Evolutionary conservation across 1,140 invertebrate species (phyloP), one percentile per base, ranked within the genome.

Genomic region (Micrasema longulum): DNA sequence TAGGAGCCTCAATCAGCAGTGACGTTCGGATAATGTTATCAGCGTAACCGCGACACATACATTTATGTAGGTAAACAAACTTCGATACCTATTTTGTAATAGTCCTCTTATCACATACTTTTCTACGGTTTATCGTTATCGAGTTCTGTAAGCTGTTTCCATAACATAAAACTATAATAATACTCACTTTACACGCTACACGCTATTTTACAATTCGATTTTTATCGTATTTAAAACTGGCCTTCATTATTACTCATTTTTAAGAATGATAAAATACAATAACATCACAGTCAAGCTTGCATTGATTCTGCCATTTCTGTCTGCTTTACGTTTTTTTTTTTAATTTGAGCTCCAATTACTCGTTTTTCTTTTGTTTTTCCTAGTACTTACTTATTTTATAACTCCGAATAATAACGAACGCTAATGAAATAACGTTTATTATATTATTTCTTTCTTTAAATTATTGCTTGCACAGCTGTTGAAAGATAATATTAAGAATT

Each of bases 91-190:
- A 52, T 66, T 66, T 66, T 31, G 63, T 66, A 66, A 66, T 66
- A 47, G 63, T 66, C 45, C 23, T 26, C 45, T 66, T 66, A 66
- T 66, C 63, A 52, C 22, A 31, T 23, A 26, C 31, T 66, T 66
- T 66, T 66, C 63, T 66, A 66, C 48, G 63, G 45, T 66, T 66
- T 66, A 66, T 66, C 63, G 48, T 66, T 66, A 66, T 66, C 63
- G 38, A n/a, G 2, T 20, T 16, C 16, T 66, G 63, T 38, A 26
- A 57, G 45, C 22, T 12, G 41, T 50, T 52, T 20, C 47, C 63
- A 66, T 36, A 31, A 31, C 26, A 31, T 31, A 31, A 31, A 31
- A 31, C 26, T 7, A 7, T 31, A 31, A 31, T 31, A 31, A 31
- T 31, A 31, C 2, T 2, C 7, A 31, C 26, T 31, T 31, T 4